Base-by-base conservation (phyloP, 2,113 vertebrate species). In the Lethenteron reissneri region DNA sequence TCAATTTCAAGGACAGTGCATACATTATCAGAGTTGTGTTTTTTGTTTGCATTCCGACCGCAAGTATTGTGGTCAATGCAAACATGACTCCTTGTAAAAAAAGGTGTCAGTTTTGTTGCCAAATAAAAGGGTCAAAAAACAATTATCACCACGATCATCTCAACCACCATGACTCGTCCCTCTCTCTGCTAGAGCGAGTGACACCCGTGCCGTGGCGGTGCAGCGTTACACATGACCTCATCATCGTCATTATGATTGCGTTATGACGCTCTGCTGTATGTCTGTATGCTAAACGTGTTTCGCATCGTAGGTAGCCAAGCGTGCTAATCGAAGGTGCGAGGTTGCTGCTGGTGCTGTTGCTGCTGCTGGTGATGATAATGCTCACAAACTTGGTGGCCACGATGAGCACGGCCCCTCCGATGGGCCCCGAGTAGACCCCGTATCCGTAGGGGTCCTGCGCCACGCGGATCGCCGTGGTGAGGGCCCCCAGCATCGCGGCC, bases 381-480 rank as follows among this genome's bases (percentile, higher is more conserved):
- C 81, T 1, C 75, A 97, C 94, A 92, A 92, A 99, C 80, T 90
- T 96, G 12, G 87, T 80, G 0, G 90, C 82, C 70, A 95, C 92
- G 77, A 88, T 81, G 75, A 96, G 84, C 58, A 90, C 82, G 0
- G 94, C 92, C 0, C 88, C 88, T 10, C 94, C 94, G 0, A 96
- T 86, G 9, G 94, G 92, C 56, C 89, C 94, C 0, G 92, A 94
- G 81, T 90, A 99, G 74, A 97, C 83, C 0, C 94, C 92, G 0
- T 99, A 96, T 71, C 94, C 92, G 82, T 80, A 80, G 73, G 87
- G 90, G 74, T 99, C 86, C 0, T 99, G 94, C 81, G 90, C 95
- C 79, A 85, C 83, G 75, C 90, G 82, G 72, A 99, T 86, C 0
- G 85, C 90, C 0, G 84, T 84, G 72, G 88, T 95, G 78, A 97